phyloP scores from a whole-genome alignment of 2,888 invertebrate species.

The Erynnis tages region DNA sequence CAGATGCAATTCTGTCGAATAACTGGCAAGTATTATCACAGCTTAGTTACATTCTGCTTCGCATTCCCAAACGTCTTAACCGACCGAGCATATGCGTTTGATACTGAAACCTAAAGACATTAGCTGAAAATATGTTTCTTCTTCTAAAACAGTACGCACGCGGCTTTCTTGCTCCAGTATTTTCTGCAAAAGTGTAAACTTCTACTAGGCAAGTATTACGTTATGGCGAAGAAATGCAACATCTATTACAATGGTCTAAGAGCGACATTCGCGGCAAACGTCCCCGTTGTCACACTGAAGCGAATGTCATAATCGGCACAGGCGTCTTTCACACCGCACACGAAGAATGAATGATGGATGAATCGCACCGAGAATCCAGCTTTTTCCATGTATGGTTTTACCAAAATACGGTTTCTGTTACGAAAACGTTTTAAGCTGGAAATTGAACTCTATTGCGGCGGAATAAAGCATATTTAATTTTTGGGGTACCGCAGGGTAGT shows the following conservation, averaged over 20 bases:
- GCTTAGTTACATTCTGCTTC: slow-evolving; percentile 50
- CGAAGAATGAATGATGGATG: slow-evolving; percentile 75
- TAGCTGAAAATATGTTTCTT: background rate
- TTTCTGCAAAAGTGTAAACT: slow-evolving; percentile 46
- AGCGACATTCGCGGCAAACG: slow-evolving; percentile 38
- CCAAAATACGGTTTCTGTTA: slow-evolving; percentile 38
- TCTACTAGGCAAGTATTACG: slow-evolving; percentile 45
- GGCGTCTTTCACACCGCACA: slow-evolving; percentile 67
- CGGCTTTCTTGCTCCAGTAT: slow-evolving; percentile 2
- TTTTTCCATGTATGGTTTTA: slow-evolving; percentile 57
- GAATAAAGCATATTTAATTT: slow-evolving; percentile 9
- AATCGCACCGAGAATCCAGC: slow-evolving; percentile 64
- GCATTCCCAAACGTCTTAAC: slow-evolving; percentile 20
- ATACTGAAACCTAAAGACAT: background rate
- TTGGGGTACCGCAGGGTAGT: slow-evolving; percentile 26
- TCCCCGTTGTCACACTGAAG: slow-evolving; percentile 46
- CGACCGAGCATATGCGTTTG: background rate
- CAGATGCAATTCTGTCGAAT: slow-evolving; percentile 52
- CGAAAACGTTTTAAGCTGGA: slow-evolving; percentile 27
- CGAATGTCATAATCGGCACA: slow-evolving; percentile 68
- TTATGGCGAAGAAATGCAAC: slow-evolving; percentile 49
- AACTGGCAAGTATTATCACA: slow-evolving; percentile 52
- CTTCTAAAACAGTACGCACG: background rate
- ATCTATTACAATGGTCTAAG: slow-evolving; percentile 49
- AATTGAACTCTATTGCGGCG: slow-evolving; percentile 38